phyloP scores from a whole-genome alignment of 2,888 invertebrate genomes.

The Drosophila sordidula region DNA sequence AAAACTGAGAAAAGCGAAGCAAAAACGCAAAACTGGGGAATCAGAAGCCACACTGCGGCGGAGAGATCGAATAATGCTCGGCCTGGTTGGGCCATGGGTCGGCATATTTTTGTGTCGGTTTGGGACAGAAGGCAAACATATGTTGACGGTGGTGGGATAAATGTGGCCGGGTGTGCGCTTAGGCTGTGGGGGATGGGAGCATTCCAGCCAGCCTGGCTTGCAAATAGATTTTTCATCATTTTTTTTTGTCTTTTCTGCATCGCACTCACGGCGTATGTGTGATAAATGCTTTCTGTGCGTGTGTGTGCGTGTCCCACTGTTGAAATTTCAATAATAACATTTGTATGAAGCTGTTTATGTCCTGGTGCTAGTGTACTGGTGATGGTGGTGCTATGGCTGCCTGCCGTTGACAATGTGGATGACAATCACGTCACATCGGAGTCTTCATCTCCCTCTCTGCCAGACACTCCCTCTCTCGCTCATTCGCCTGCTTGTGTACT shows the following conservation, averaged over 20 bases:
- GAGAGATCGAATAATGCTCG: conserved; percentile 55
- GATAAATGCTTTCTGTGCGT: conserved; percentile 47
- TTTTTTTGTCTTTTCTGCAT: conserved; percentile 42
- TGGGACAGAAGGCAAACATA: conserved; percentile 56
- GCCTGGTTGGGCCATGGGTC: conserved; percentile 21
- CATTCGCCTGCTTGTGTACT: conserved; percentile 24
- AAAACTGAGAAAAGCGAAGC: conserved; percentile 57
- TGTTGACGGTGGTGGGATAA: conserved; percentile 48
- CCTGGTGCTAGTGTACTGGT: conserved; percentile 22
- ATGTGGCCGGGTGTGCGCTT: conserved; percentile 33
- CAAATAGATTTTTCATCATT: conserved; percentile 75
- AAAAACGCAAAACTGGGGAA: conserved; percentile 38
- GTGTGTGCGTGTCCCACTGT: conserved; percentile 36
- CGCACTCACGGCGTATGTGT: conserved; percentile 58
- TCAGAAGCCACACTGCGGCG: conserved; percentile 37
- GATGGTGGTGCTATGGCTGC: conserved; percentile 35
- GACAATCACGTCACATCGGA: conserved; percentile 75
- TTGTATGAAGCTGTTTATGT: conserved; percentile 79
- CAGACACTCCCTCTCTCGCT: not conserved
- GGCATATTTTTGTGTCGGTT: conserved; percentile 2
- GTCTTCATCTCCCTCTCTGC: conserved; percentile 18
- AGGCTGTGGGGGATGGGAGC: conserved; percentile 1
- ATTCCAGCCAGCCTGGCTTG: conserved; percentile 35
- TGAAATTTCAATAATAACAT: conserved; percentile 79
- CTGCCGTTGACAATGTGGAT: conserved; percentile 69